A percentile compares a stretch with the other conserved stretches of the same genome.
Conservation (phyloP, 2,888 invertebrate genomes). For the Melanchra persicariae region DNA sequence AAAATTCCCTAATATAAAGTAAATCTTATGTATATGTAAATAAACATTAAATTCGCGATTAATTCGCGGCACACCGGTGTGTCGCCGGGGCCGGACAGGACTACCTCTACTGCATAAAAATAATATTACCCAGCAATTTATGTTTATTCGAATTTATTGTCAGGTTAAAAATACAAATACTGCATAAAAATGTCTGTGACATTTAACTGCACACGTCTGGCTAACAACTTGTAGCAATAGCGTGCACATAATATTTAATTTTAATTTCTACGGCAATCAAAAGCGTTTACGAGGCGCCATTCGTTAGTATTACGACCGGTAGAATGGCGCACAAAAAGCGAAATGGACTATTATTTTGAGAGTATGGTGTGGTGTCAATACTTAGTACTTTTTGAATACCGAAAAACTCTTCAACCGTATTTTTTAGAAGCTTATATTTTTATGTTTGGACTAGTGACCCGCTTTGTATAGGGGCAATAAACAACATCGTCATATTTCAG, state of each 20-base stretch:
- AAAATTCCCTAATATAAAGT: too few relatives aligned
- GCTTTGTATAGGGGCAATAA: too few relatives aligned
- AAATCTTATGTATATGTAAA: too few relatives aligned
- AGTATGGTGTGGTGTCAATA: slow-evolving; percentile 11
- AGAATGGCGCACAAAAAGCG: slow-evolving; percentile 37
- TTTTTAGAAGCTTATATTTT: too few relatives aligned
- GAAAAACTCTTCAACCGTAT: background rate
- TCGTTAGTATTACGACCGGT: slow-evolving; percentile 31
- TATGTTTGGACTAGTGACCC: too few relatives aligned
- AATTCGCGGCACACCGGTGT: too few relatives aligned
- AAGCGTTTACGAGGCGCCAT: slow-evolving; percentile 26
- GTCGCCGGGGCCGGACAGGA: too few relatives aligned
- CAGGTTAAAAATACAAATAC: background rate
- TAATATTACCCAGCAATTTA: too few relatives aligned
- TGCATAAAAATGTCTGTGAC: background rate
- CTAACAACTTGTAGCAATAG: background rate
- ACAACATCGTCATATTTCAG: background rate
- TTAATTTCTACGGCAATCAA: slow-evolving; percentile 24
- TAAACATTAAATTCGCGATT: too few relatives aligned
- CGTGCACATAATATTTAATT: slow-evolving; percentile 27
- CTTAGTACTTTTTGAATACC: slow-evolving; percentile 18
- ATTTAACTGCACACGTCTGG: background rate
- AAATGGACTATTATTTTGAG: slow-evolving; percentile 35
- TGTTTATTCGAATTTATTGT: too few relatives aligned
- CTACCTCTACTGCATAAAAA: too few relatives aligned